Conservation (phyloP, 2,797 vertebrate species). For the Sternotherus odoratus region DNA sequence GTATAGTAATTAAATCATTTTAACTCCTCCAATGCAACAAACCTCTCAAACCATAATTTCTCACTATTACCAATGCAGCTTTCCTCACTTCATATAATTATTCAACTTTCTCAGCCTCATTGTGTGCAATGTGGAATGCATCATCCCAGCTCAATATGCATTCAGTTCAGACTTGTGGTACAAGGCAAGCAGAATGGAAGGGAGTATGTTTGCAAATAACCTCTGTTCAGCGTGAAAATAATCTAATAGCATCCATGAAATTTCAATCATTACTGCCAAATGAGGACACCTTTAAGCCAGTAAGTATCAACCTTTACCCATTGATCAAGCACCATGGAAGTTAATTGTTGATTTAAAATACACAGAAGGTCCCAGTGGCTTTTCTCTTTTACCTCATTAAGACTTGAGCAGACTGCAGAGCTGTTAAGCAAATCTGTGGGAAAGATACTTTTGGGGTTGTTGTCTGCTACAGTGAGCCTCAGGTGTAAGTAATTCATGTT, state of each 20-base stretch:
- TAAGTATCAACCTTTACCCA: conserved; percentile 2
- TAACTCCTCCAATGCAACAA: conserved; percentile 21
- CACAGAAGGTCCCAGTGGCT: conserved; percentile 38
- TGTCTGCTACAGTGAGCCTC: conserved; percentile 18
- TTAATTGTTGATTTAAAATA: conserved; percentile 62
- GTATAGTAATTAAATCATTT: conserved; percentile 28
- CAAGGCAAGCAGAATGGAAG: not conserved
- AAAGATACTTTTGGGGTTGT: conserved; percentile 23
- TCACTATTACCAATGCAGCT: conserved; percentile 3
- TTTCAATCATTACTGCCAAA: conserved; percentile 14
- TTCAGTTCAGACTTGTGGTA: conserved; percentile 18
- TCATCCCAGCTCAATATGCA: not conserved
- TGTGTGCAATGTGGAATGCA: not conserved
- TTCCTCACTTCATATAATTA: not conserved
- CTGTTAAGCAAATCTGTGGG: conserved; percentile 45
- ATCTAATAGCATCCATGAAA: conserved; percentile 13
- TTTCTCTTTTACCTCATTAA: conserved; percentile 70
- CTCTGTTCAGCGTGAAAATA: conserved; percentile 9
- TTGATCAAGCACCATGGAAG: conserved; percentile 39
- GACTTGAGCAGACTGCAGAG: conserved; percentile 39
- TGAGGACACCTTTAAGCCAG: not conserved
- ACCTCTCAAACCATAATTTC: conserved; percentile 44
- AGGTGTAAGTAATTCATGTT: conserved; percentile 27
- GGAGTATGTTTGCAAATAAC: conserved; percentile 18
- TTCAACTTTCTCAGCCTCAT: not conserved